These are phyloP conservation scores for Amyelois transitella DNA, from an alignment of 1,140 invertebrate species.

Conservation along the genomic window DNA sequence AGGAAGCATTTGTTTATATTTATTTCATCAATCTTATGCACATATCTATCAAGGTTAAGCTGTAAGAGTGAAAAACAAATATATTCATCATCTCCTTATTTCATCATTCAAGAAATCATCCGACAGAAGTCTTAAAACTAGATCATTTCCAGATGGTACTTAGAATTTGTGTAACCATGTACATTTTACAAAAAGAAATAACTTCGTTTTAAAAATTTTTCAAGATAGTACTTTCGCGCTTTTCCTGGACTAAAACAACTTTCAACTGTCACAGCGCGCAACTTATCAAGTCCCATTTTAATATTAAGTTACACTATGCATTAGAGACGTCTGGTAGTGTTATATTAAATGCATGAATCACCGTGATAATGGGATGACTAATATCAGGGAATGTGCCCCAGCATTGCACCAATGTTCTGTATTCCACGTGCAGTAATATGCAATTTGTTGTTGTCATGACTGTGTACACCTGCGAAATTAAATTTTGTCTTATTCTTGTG, in stretches of 20 bases:
- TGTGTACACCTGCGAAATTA: constrained; percentile 45
- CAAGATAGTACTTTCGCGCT: too few relatives aligned
- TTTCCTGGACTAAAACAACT: neutral
- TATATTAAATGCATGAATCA: constrained; percentile 50
- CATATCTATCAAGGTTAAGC: neutral
- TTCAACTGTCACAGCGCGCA: neutral
- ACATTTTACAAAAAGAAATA: neutral
- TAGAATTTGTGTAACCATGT: too few relatives aligned
- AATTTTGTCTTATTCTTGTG: neutral
- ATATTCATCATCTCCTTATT: too few relatives aligned
- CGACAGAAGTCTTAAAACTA: too few relatives aligned
- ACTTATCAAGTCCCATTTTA: neutral
- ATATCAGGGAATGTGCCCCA: constrained; percentile 61
- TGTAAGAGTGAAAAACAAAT: neutral
- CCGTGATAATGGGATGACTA: constrained; percentile 48
- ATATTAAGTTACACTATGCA: neutral
- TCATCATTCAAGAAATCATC: too few relatives aligned
- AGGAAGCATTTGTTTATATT: neutral
- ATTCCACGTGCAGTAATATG: constrained; percentile 58
- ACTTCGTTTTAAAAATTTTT: too few relatives aligned
- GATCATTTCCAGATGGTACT: too few relatives aligned
- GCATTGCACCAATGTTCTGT: constrained; percentile 51
- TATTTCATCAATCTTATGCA: neutral
- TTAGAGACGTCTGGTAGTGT: neutral
- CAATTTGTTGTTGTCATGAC: constrained; percentile 61